Base-by-base conservation (phyloP, 2,888 invertebrate genomes). In the Epiblema foenella region DNA sequence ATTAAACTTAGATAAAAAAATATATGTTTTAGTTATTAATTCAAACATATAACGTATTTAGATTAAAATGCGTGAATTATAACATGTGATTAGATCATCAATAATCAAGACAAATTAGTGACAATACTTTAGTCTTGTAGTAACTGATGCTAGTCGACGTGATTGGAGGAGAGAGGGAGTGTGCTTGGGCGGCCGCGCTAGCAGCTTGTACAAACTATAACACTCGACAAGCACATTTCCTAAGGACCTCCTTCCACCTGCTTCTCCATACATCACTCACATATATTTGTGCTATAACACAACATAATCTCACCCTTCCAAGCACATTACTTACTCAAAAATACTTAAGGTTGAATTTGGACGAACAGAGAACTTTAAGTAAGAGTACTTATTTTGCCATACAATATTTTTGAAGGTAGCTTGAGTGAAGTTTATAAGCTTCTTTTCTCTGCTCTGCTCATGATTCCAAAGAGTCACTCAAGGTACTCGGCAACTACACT, bases 71-170 rank as follows among this genome's bases (percentile, higher is more conserved):
- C 81, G 87, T 90, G 87, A 86, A 81, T 76, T 77, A 84, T 87
- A 87, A 89, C 81, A 81, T 82, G 85, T 88, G 83, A 86, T 84
- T 90, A 89, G 89, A 78, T 84, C 84, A 87, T 84, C 77, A 72
- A 82, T 79, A 79, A 78, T 81, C 81, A 85, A 83, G 83, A 86
- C 80, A 88, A 83, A 86, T 87, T 88, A 91, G 90, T 88, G 83
- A 89, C 83, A 88, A 81, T 83, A 87, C 86, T 88, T 84, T 89
- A 91, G 91, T 91, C 87, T 79, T 77, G 91, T 91, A 92, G 92
- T 52, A 84, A 76, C 73, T 76, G 82, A 83, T 84, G 85, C 85
- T 86, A 81, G 82, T 80, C 76, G 74, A 76, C 76, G 77, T 77
- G 75, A 73, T 79, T 79, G 79, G 78, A 81, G 76, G 73, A 68